A percentile compares a stretch with the other conserved stretches of the same genome.
Conservation (phyloP, 2,888 invertebrate species). For the Macrophya alboannulata region DNA sequence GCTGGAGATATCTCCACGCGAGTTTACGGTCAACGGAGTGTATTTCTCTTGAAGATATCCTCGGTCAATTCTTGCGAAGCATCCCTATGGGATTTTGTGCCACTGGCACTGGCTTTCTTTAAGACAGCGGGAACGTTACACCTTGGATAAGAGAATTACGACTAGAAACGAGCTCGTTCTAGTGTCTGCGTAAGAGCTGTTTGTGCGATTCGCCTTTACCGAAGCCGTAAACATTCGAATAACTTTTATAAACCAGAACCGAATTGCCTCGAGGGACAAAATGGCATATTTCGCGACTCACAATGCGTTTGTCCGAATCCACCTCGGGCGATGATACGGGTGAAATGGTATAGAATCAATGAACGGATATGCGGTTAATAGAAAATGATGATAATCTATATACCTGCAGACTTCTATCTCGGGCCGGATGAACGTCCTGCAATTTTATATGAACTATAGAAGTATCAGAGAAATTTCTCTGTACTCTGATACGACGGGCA, state of each 20-base stretch:
- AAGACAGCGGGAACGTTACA: background rate
- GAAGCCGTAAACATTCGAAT: background rate
- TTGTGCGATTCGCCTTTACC: background rate
- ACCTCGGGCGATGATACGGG: background rate
- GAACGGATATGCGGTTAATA: constrained; percentile 29
- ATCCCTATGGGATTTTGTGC: background rate
- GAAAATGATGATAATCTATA: constrained; percentile 36
- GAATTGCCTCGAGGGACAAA: background rate
- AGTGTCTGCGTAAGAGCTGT: background rate
- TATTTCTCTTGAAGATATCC: constrained; percentile 32
- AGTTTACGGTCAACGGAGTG: background rate
- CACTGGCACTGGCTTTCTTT: background rate
- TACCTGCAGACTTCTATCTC: no score
- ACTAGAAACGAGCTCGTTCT: constrained; percentile 1
- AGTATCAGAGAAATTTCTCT: constrained; percentile 8
- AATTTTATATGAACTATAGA: background rate
- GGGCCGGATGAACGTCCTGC: constrained; percentile 34
- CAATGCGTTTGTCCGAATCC: background rate
- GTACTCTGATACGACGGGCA: background rate
- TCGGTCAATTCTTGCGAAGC: background rate
- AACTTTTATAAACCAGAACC: background rate
- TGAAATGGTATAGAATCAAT: constrained; percentile 39
- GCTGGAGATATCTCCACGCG: background rate
- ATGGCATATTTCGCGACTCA: background rate
- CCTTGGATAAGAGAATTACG: background rate